A percentile compares a stretch with the other conserved stretches of the same genome.
Evolutionary conservation across 2,113 vertebrate genomes (phyloP).

Genomic region (Solea solea): DNA sequence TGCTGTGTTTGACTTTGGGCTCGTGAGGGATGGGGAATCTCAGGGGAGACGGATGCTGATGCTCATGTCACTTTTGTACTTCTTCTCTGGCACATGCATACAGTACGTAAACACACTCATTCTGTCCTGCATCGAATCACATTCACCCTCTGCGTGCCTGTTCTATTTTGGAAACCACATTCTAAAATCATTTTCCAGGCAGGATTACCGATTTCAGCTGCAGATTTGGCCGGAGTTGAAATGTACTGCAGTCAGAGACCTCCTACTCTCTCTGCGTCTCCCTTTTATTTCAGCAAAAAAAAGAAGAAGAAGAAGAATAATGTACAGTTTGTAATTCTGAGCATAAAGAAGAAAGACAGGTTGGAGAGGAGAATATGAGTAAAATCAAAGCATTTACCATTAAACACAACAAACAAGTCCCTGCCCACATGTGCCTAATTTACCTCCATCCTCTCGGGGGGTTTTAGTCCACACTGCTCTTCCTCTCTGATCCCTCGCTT

Average conservation of each 20-base stretch:
- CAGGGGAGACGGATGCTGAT: neutral
- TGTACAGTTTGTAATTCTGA: slow-evolving; percentile 13
- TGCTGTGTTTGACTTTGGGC: slow-evolving; percentile 16
- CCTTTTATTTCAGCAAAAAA: slow-evolving; percentile 31
- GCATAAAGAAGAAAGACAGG: slow-evolving; percentile 5
- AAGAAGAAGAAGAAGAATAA: slow-evolving; percentile 23
- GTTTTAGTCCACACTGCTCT: slow-evolving; percentile 47
- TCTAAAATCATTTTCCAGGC: slow-evolving; percentile 34
- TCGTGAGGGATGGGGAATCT: slow-evolving; percentile 26
- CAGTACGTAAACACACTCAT: neutral
- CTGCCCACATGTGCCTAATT: slow-evolving; percentile 57
- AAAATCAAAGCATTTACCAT: slow-evolving; percentile 61
- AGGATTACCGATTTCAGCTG: slow-evolving; percentile 48
- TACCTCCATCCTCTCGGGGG: slow-evolving; percentile 46
- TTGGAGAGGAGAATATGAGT: slow-evolving; percentile 6
- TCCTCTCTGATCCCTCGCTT: slow-evolving; percentile 63
- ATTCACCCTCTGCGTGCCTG: slow-evolving; percentile 21
- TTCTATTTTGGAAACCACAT: slow-evolving; percentile 14
- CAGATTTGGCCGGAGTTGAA: slow-evolving; percentile 40
- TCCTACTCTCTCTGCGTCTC: slow-evolving; percentile 9
- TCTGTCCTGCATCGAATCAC: slow-evolving; percentile 7
- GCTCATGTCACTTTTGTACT: neutral
- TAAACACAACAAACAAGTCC: slow-evolving; percentile 51
- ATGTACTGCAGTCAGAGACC: slow-evolving; percentile 25
- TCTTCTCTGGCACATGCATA: neutral